phyloP scores from a whole-genome alignment of 2,113 vertebrate species.

The Mustelus asterias region DNA sequence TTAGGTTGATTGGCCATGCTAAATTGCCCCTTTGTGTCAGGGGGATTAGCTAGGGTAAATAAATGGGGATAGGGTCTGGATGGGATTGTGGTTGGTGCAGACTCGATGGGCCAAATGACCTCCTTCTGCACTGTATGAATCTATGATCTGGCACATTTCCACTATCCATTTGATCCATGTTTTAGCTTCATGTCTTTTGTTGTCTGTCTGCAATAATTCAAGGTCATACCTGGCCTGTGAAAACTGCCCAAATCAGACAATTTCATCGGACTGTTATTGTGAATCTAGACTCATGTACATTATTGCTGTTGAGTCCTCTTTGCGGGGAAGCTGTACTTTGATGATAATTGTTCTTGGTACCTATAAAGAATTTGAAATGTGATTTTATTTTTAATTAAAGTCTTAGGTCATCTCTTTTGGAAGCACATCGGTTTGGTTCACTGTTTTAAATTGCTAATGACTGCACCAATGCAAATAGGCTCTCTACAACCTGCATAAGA shows the following conservation, averaged over 20 bases:
- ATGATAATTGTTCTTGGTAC: neutral
- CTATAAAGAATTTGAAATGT: neutral
- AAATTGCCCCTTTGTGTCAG: too few species aligned
- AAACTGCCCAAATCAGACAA: neutral
- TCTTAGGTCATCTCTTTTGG: neutral
- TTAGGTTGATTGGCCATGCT: too few species aligned
- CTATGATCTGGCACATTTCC: neutral
- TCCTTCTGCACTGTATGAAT: too few species aligned
- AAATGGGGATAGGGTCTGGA: too few species aligned
- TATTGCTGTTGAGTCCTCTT: neutral
- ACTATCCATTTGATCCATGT: neutral
- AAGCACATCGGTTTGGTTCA: neutral
- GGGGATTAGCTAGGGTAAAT: too few species aligned
- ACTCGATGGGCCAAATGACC: too few species aligned
- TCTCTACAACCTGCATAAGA: neutral
- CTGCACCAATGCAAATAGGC: neutral
- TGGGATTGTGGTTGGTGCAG: too few species aligned
- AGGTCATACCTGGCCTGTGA: neutral
- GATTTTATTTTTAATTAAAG: neutral
- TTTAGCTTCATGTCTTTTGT: neutral
- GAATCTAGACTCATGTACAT: neutral
- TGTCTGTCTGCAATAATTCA: neutral
- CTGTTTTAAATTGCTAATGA: conserved; percentile 3
- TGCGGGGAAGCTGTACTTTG: neutral
- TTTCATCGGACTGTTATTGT: neutral